phyloP scores from a whole-genome alignment of 2,888 invertebrate species.

The Tetheella fluctuosa region DNA sequence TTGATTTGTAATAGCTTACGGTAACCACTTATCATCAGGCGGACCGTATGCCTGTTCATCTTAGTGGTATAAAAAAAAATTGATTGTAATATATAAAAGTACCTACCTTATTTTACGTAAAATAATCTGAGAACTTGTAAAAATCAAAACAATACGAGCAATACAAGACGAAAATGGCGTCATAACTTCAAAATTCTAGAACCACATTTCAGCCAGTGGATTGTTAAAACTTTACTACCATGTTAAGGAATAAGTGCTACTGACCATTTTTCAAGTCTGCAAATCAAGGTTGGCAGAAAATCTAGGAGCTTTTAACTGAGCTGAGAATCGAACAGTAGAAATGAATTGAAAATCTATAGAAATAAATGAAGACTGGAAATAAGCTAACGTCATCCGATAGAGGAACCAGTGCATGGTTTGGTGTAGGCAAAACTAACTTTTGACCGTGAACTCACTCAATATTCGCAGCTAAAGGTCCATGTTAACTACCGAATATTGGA shows the following conservation, averaged over 20 bases:
- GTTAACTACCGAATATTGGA: constrained; percentile 11
- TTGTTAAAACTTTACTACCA: not conserved
- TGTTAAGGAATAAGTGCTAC: not conserved
- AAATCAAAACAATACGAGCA: not conserved
- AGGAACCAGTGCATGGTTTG: too few relatives aligned
- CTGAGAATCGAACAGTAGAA: not conserved
- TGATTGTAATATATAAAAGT: too few relatives aligned
- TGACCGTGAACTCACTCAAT: constrained; percentile 6
- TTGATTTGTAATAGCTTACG: too few relatives aligned
- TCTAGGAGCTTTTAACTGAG: not conserved
- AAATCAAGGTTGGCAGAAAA: not conserved
- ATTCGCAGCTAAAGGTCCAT: not conserved
- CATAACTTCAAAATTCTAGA: not conserved
- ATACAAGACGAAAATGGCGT: not conserved
- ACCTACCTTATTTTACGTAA: too few relatives aligned
- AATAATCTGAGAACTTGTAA: too few relatives aligned
- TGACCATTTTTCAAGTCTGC: not conserved
- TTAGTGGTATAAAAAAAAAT: too few relatives aligned
- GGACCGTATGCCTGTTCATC: too few relatives aligned
- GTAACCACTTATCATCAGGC: too few relatives aligned
- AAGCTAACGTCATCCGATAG: not conserved
- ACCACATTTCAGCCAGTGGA: not conserved
- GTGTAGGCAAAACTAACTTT: not conserved
- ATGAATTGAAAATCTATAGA: not conserved
- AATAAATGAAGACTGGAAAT: not conserved